Base-by-base conservation (phyloP, 2,797 vertebrate genomes). In the Danio tinwini region DNA sequence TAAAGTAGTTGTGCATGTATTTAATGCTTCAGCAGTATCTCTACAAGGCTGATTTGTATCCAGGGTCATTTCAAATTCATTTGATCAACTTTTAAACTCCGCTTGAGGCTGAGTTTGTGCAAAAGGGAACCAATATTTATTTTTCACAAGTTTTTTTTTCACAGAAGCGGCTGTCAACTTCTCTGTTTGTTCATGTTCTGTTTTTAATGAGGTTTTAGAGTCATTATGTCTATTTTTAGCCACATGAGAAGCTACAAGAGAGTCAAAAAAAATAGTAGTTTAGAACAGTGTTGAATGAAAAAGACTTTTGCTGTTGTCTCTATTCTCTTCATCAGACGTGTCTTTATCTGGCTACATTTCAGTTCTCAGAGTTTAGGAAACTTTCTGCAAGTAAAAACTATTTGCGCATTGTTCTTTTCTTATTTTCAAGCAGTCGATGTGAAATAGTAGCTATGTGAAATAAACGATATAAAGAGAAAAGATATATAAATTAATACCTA, bases 401-500 rank as follows among this genome's bases (percentile, higher is more conserved):
- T 79, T 49, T 63, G 49, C 67, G 71, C 71, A 63, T 47, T 53
- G 17, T 76, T 74, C 80, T 80, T 83, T 85, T 78, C 49, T 74
- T 75, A 14, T 21, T 12, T 67, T 19, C 0, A 49, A 83, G 84
- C 79, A 82, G 86, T 84, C 84, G 81, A 82, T 89, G 85, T 40
- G 83, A 78, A 84, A 78, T 76, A 85, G 82, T 81, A 84, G 84
- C 72, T 87, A 74, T 78, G 71, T 84, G 82, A 81, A 86, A 78
- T 78, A 70, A 78, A 62, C 16, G 81, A 86, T 84, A 87, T 84
- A 69, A 82, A 86, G 87, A 76, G 74, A 86, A 89, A 88, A 90
- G 84, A 91, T 87, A 92, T 69, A 91, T 90, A 90, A 88, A 90
- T 88, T 88, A 92, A 90, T 85, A 87, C 87, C 87, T 71, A 94